phyloP scores from a whole-genome alignment of 1,140 invertebrate genomes.

The Tetramorium parvispinum region DNA sequence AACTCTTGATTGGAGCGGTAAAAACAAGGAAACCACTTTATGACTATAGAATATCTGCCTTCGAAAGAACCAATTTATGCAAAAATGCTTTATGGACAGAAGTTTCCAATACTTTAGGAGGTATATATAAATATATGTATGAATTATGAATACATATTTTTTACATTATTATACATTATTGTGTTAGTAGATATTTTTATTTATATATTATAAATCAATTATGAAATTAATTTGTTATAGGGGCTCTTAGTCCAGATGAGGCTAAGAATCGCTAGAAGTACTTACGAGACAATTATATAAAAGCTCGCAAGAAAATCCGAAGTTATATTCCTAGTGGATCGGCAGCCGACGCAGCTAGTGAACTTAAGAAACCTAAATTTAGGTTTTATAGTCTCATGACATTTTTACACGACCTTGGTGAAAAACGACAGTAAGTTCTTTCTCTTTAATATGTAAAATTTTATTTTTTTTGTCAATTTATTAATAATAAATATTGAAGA shows the following conservation, averaged over 20 bases:
- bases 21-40: background rate
- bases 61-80: background rate
- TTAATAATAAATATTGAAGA: no score
- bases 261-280: no score
- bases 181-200: background rate
- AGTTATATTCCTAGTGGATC: constrained; percentile 29
- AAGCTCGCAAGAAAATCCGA: no score
- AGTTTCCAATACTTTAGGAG: constrained; percentile 1
- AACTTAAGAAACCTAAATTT: background rate
- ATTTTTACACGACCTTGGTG: background rate
- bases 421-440: constrained; percentile 24
- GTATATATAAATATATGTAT: background rate
- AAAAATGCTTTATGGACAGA: constrained; percentile 5
- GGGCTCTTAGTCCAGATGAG: background rate
- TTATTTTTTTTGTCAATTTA: no score
- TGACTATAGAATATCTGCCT: background rate
- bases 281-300: no score
- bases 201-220: background rate
- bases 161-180: no score
- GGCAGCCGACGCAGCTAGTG: background rate
- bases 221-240: background rate
- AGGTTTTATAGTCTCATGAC: constrained; percentile 12
- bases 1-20: constrained; percentile 1
- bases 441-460: no score
- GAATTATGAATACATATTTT: background rate